These are phyloP conservation scores for Pipistrellus pygmaeus DNA, from an alignment of 2,797 vertebrate genomes.

Conservation along the genomic window DNA sequence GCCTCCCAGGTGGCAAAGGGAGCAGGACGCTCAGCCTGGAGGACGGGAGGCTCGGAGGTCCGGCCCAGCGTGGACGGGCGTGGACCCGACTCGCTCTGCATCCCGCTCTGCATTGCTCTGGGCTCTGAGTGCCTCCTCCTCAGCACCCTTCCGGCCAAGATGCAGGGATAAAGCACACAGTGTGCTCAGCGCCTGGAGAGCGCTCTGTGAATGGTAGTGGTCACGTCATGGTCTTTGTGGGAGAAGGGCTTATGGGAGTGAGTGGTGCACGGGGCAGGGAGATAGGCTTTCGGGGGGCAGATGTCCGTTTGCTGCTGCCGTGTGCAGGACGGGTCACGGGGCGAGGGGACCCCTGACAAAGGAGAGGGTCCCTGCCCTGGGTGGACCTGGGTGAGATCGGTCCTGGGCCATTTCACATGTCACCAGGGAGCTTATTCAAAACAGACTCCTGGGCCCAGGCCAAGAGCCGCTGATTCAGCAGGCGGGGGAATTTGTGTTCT, in stretches of 20 bases:
- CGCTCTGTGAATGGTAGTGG: accelerated
- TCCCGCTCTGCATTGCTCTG: accelerated
- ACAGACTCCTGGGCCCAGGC: background rate
- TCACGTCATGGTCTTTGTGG: background rate
- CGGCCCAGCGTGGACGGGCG: background rate
- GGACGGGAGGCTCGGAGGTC: background rate
- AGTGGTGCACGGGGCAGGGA: background rate
- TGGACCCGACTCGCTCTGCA: background rate
- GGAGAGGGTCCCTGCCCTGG: background rate
- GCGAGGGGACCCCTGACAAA: no score
- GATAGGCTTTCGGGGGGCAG: background rate
- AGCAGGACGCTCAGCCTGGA: background rate
- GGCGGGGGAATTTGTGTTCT: background rate
- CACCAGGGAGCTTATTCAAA: background rate
- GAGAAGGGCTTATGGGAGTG: background rate
- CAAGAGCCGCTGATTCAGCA: background rate
- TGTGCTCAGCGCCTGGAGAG: background rate
- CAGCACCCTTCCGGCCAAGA: background rate
- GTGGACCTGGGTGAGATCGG: background rate
- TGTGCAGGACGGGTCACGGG: no score
- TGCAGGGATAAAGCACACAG: background rate
- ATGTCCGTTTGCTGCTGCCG: background rate
- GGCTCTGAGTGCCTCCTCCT: background rate
- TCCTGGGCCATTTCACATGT: background rate
- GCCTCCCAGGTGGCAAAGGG: background rate